Base-by-base conservation (phyloP, 1,140 invertebrate species). In the Capitella teleta region DNA sequence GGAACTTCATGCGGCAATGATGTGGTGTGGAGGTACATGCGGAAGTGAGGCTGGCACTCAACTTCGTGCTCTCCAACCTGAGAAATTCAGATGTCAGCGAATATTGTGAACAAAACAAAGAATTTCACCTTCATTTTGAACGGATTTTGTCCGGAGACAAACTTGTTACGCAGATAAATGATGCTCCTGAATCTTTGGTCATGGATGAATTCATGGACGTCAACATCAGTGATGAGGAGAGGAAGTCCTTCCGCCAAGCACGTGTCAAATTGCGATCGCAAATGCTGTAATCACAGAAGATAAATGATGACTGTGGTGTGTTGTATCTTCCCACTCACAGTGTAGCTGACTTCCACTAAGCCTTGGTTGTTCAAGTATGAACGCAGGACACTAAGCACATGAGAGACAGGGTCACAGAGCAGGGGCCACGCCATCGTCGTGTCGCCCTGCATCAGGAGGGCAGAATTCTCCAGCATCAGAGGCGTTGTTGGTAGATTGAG, bases 61-160 rank as follows among this genome's bases (percentile, higher is more conserved):
- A 73, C 67, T 37, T 73, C 70, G 56, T 71, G 67, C 46, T 69
- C 66, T 26, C 66, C 65, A 18, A 70, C 61, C 67, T 69, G 49
- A 28, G 2, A 25, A 10, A 5, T 4, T 40, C 25, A 38, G 36
- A 40, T 40, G 25, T 24, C 38, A 40, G 19, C 8, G 0, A 40
- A 40, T 18, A 5, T 40, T 10, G 12, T 40, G n/a, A 16, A 40
- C 12, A 44, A 25, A 6, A 65, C n/a, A n/a, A n/a, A n/a, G n/a
- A n/a, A n/a, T n/a, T 63, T 64, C 54, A 72, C 67, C 54, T 60
- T 59, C 25, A 72, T 60, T 60, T 72, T 72, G 47, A 70, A 70
- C 34, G 63, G 59, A 21, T 51, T 52, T 44, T 66, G 67, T 2
- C 61, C 65, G 38, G 61, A 55, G 25, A 68, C 60, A 47, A 72